Evolutionary conservation across 2,113 vertebrate genomes (phyloP).

Genomic region (Corydoras maculifer): DNA sequence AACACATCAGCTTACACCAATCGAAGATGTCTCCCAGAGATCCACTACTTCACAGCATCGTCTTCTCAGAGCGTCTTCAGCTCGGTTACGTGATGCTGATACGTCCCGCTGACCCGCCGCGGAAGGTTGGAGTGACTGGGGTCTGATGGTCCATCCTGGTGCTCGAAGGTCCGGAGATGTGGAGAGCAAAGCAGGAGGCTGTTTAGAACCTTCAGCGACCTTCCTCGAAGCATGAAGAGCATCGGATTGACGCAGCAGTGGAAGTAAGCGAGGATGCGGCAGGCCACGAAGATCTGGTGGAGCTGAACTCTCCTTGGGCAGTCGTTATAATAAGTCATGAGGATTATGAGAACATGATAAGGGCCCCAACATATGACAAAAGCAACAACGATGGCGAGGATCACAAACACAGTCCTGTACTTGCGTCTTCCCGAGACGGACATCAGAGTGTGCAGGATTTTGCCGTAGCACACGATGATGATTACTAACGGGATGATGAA

Average conservation of each 20-base stretch:
- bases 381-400: conserved; percentile 58
- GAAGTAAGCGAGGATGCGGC: conserved; percentile 56
- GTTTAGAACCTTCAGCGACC: conserved; percentile 52
- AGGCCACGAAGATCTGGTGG: conserved; percentile 31
- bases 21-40: no score
- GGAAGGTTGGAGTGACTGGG: conserved; percentile 19
- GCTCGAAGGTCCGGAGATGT: background rate
- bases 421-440: conserved; percentile 50
- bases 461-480: conserved; percentile 64
- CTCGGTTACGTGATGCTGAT: conserved; percentile 6
- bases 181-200: conserved; percentile 31
- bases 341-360: conserved; percentile 58
- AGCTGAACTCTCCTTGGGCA: conserved; percentile 36
- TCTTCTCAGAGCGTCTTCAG: conserved; percentile 2
- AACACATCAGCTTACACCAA: no score
- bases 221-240: conserved; percentile 61
- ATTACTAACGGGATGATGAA: conserved; percentile 60
- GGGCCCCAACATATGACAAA: conserved; percentile 73
- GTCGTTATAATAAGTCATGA: background rate
- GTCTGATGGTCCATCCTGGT: conserved; percentile 10
- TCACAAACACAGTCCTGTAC: conserved; percentile 53
- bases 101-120: background rate
- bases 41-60: background rate
- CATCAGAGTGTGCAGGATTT: conserved; percentile 62
- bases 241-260: conserved; percentile 74